A percentile compares a stretch with the other conserved stretches of the same genome.
These are phyloP conservation scores for Acanthurus tractus DNA, from an alignment of 2,797 vertebrate species.

Conservation along the genomic window DNA sequence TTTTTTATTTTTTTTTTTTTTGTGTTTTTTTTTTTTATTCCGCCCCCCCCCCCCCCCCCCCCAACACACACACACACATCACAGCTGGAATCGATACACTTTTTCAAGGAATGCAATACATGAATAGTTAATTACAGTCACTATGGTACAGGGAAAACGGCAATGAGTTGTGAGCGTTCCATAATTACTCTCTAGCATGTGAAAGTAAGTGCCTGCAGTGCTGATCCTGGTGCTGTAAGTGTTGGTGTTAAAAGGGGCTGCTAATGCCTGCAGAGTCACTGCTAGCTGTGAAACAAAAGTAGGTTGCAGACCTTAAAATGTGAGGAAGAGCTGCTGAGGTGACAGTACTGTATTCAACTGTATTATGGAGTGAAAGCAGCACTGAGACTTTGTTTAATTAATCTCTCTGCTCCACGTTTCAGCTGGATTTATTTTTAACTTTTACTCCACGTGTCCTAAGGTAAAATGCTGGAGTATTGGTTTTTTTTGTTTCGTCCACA, in stretches of 20 bases:
- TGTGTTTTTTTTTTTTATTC: too few relatives aligned
- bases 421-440: conserved; percentile 27
- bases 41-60: too few relatives aligned
- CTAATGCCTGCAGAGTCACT: conserved; percentile 65
- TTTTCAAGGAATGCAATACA: conserved; percentile 68
- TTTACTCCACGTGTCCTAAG: background rate
- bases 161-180: conserved; percentile 57
- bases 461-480: background rate
- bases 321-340: conserved; percentile 61
- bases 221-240: conserved; percentile 51
- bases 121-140: conserved; percentile 77
- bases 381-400: conserved; percentile 27
- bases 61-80: too few relatives aligned
- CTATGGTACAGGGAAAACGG: conserved; percentile 58
- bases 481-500: too few relatives aligned
- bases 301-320: conserved; percentile 57
- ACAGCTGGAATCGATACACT: conserved; percentile 74
- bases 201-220: conserved; percentile 69
- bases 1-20: too few relatives aligned
- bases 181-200: conserved; percentile 77
- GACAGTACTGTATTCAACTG: conserved; percentile 29
- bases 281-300: conserved; percentile 62
- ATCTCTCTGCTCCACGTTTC: conserved; percentile 5
- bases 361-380: conserved; percentile 36
- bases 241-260: conserved; percentile 62